Percentiles rank a stretch among this genome's conserved stretches.
phyloP scores from a whole-genome alignment of 1,140 invertebrate genomes.

The Drosophila yakuba region DNA sequence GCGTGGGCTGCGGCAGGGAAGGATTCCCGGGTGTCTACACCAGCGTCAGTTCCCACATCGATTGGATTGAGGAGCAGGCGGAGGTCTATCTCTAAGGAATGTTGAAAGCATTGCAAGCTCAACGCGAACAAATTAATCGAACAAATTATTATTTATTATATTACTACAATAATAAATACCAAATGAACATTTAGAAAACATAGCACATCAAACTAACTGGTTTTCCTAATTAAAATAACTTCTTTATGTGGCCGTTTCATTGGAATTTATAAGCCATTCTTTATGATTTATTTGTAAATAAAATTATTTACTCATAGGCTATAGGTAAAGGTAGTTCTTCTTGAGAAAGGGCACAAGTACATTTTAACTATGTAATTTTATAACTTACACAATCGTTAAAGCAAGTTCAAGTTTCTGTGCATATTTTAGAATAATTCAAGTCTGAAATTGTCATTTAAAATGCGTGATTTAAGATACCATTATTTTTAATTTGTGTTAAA shows the following conservation, averaged over 20 bases:
- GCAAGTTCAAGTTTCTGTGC: not conserved
- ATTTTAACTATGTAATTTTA: too few species aligned
- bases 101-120: not conserved
- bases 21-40: conserved; percentile 70
- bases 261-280: too few species aligned
- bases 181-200: not conserved
- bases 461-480: too few species aligned
- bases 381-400: not conserved
- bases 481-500: too few species aligned
- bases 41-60: conserved; percentile 57
- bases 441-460: too few species aligned
- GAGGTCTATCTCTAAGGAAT: conserved; percentile 48
- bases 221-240: not conserved
- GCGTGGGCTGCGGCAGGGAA: conserved; percentile 64
- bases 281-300: too few species aligned
- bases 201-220: not conserved
- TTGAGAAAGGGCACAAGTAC: too few species aligned
- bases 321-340: too few species aligned
- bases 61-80: conserved; percentile 71
- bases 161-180: not conserved
- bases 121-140: conserved; percentile 49
- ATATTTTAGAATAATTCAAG: not conserved
- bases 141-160: conserved; percentile 42
- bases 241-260: not conserved
- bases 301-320: too few species aligned